Conservation (phyloP, 2,797 vertebrate genomes). For the Clarias platycephalus region DNA sequence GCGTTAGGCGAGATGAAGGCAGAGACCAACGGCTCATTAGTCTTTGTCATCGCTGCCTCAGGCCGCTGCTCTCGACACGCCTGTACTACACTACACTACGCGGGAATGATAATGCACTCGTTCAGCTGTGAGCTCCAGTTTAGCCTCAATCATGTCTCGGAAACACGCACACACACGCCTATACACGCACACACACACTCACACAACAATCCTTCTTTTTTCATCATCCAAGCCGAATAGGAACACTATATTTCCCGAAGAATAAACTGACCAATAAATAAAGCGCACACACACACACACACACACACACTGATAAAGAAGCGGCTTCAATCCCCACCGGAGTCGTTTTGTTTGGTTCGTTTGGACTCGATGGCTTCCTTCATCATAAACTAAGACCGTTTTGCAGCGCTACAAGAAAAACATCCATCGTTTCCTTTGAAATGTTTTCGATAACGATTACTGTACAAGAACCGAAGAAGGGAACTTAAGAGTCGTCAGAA, state of each 20-base stretch:
- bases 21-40: constrained; percentile 67
- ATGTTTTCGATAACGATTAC: background rate
- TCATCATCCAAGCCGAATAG: no score
- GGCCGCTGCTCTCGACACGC: background rate
- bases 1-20: constrained; percentile 69
- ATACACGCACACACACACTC: background rate
- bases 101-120: constrained; percentile 8
- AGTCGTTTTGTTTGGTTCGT: constrained; percentile 54
- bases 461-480: background rate
- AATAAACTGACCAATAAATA: no score
- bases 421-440: background rate
- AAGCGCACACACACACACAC: background rate
- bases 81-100: background rate
- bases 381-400: constrained; percentile 70
- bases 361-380: constrained; percentile 75
- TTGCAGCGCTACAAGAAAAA: constrained; percentile 41
- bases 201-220: background rate
- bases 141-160: constrained; percentile 11
- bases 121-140: constrained; percentile 37
- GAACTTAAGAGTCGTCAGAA: background rate
- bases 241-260: no score
- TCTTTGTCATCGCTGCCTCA: constrained; percentile 62
- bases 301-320: background rate
- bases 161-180: background rate
- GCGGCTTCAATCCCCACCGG: constrained; percentile 37